Conservation (phyloP, 2,113 vertebrate species). For the Misgurnus anguillicaudatus region DNA sequence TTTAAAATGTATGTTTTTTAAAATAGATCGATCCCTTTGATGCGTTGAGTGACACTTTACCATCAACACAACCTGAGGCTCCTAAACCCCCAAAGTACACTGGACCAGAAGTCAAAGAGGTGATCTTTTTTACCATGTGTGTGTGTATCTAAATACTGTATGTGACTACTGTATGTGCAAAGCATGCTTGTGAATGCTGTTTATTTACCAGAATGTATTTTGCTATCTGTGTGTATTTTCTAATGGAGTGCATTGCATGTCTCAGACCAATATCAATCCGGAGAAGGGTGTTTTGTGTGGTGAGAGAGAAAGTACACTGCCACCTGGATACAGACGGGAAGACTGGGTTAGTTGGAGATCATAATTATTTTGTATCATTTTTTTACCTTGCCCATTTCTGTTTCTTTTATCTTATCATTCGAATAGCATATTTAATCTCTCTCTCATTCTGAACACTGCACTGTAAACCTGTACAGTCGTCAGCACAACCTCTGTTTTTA, state of each 20-base stretch:
- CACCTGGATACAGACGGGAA: constrained; percentile 69
- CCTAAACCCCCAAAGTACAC: constrained; percentile 60
- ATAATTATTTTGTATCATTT: not conserved
- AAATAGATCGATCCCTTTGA: constrained; percentile 65
- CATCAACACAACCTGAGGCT: constrained; percentile 51
- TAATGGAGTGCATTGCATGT: constrained; percentile 50
- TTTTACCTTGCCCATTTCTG: not conserved
- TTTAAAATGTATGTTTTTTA: no score
- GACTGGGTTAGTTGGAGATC: constrained; percentile 67
- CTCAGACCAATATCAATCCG: constrained; percentile 56
- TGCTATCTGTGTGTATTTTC: constrained; percentile 22
- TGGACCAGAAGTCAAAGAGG: constrained; percentile 73
- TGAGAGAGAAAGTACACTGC: constrained; percentile 69
- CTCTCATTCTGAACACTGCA: no score
- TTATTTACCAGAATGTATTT: constrained; percentile 11
- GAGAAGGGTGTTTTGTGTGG: constrained; percentile 59
- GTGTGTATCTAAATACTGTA: not conserved
- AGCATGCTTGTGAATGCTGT: constrained; percentile 4
- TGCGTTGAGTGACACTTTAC: constrained; percentile 67
- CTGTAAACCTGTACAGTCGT: no score
- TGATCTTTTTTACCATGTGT: constrained; percentile 27
- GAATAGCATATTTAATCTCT: no score
- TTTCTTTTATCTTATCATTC: not conserved
- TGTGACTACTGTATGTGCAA: not conserved
- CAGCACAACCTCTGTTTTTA: no score